Base-by-base conservation (phyloP, 2,888 invertebrate genomes). In the Thera britannica region DNA sequence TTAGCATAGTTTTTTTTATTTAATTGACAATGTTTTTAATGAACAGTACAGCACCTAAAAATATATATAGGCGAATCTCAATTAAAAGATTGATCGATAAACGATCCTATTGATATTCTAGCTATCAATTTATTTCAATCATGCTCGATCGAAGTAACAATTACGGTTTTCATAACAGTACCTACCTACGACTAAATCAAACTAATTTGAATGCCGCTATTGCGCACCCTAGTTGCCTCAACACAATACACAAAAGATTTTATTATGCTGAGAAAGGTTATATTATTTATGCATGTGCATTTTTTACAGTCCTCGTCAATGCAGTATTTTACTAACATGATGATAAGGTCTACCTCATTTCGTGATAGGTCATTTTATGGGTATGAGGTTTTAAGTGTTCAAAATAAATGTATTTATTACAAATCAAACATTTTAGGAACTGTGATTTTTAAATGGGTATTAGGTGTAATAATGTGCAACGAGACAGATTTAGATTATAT, bases 251-350 rank as follows among this genome's bases (percentile, higher is more conserved):
- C 73, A 73, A 75, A 75, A 70, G 70, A 73, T 67, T 74, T 71
- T 67, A 71, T 73, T 71, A 73, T 68, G 73, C 74, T 62, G 62
- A 69, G 70, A 73, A 70, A 74, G 79, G 73, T 76, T 75, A 77
- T 73, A 71, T 71, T 73, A 70, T 59, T 74, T 72, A 73, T 65
- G 61, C 55, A 71, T 79, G 77, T 77, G 75, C 79, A 79, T 83
- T 78, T 75, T 55, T 70, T 77, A 76, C 65, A 72, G 65, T 72
- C 74, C 68, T 68, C 72, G 58, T 72, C 65, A 65, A 67, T 73
- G 61, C 75, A 78, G 79, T 81, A 79, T 82, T 80, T 74, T 66
- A 77, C 63, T 72, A 72, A 74, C 72, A 68, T 48, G 36, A 70
- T 64, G 38, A 55, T 68, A 62, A 70, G 57, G 59, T 70, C 73